Evolutionary conservation across 2,113 vertebrate species (phyloP), one percentile per base, ranked within the genome.

Genomic region (Serinus canaria): DNA sequence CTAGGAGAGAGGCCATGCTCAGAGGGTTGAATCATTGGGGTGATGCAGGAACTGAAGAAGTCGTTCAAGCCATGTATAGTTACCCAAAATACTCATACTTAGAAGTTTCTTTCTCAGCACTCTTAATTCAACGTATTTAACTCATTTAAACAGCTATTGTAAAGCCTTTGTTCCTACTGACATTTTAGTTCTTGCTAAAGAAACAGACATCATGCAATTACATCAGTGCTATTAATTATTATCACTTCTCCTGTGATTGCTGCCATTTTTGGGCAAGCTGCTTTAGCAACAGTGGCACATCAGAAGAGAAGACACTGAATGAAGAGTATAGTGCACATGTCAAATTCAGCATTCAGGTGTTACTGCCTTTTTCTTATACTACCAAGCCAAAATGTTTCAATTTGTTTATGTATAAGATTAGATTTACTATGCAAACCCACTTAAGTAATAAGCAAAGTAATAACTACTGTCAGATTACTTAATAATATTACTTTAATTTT

Each of bases 171-270:
- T 90, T 95, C 85, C 50, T 82, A 30, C 50, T 89, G 87, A 87
- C 72, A 68, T 89, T 92, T 94, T 87, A 70, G 23, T 84, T 94
- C 74, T 83, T 80, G 52, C 77, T 92, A 56, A 94, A 80, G 92
- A 88, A 93, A 74, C 46, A 91, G 62, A 89, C 68, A 83, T 91
- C 53, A 22, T 76, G 78, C 89, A 89, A 91, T 91, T 93, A 77
- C 75, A 94, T 93, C 89, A 85, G 24, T 90, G 75, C 75, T 87
- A 44, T 81, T 96, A 94, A 87, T 90, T 92, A 89, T 95, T 87
- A 92, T 90, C 50, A 31, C 68, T 93, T 95, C 84, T 91, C 68
- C 92, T 90, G 47, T 56, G 35, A 77, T 46, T 83, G 62, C 68
- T 94, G 24, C 47, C 83, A 87, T 89, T 94, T 83, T 72, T 14